phyloP scores from a whole-genome alignment of 1,140 invertebrate genomes.

The Calosoma granatense region DNA sequence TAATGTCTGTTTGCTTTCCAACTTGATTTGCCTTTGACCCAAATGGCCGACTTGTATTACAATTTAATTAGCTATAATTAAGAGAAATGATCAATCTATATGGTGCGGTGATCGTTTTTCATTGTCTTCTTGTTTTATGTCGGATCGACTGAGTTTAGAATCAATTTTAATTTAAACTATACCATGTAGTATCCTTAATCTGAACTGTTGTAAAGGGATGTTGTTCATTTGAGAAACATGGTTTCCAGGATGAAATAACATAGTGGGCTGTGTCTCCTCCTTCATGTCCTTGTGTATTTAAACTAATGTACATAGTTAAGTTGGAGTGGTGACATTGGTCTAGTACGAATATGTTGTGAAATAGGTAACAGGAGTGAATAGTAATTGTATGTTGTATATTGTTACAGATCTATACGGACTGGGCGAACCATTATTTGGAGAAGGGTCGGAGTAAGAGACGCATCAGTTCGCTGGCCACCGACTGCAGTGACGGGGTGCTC shows the following conservation, averaged over 20 bases:
- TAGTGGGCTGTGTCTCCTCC: too few species aligned
- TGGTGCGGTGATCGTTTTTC: background rate
- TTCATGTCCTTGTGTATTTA: too few species aligned
- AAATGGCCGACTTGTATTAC: background rate
- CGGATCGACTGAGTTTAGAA: background rate
- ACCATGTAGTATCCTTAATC: too few species aligned
- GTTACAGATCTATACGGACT: constrained; percentile 90
- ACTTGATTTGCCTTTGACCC: background rate
- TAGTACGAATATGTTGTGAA: too few species aligned
- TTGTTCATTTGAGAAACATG: too few species aligned
- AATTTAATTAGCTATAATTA: background rate
- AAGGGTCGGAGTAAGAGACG: constrained; percentile 74
- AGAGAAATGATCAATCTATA: background rate
- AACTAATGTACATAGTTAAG: too few species aligned
- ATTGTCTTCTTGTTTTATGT: constrained; percentile 15
- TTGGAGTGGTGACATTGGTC: too few species aligned
- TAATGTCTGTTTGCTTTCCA: too few species aligned
- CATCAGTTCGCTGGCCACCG: constrained; percentile 72
- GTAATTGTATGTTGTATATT: constrained; percentile 22
- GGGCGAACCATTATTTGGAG: constrained; percentile 95
- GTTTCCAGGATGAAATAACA: too few species aligned
- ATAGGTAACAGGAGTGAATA: too few species aligned
- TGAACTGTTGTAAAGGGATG: too few species aligned
- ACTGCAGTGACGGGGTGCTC: constrained; percentile 83
- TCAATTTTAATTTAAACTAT: too few species aligned